These are phyloP conservation scores for Archocentrus centrarchus DNA, from an alignment of 2,113 vertebrate genomes.

Conservation along the genomic window DNA sequence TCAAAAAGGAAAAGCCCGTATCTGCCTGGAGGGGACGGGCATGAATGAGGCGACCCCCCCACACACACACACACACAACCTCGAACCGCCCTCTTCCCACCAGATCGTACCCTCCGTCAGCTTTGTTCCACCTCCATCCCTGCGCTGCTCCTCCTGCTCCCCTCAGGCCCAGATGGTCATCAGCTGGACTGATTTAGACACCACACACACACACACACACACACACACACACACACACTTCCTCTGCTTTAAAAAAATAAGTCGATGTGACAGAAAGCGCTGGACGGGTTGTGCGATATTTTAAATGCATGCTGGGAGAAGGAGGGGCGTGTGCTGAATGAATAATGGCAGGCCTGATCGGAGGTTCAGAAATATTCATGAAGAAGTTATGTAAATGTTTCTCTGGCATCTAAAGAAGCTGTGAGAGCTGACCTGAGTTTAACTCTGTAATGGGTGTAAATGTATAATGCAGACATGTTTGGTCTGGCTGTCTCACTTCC, in stretches of 20 bases:
- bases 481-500: background rate
- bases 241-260: background rate
- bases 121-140: slow-evolving; percentile 48
- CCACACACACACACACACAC: slow-evolving; percentile 42
- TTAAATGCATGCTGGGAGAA: background rate
- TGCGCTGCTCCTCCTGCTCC: slow-evolving; percentile 41
- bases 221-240: background rate
- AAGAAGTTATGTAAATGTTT: background rate
- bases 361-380: background rate
- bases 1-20: background rate
- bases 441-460: background rate
- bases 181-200: slow-evolving; percentile 55
- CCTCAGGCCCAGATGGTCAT: slow-evolving; percentile 66
- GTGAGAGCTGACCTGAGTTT: background rate
- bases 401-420: background rate
- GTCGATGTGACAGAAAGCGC: background rate
- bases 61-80: slow-evolving; percentile 23
- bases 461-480: background rate
- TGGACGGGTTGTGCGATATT: background rate
- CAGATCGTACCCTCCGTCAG: slow-evolving; percentile 37
- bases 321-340: background rate
- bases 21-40: background rate
- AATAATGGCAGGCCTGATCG: background rate
- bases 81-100: slow-evolving; percentile 18
- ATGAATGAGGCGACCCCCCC: slow-evolving; percentile 35